Base-by-base conservation (phyloP, 2,888 invertebrate species). In the Asteroscopus sphinx region DNA sequence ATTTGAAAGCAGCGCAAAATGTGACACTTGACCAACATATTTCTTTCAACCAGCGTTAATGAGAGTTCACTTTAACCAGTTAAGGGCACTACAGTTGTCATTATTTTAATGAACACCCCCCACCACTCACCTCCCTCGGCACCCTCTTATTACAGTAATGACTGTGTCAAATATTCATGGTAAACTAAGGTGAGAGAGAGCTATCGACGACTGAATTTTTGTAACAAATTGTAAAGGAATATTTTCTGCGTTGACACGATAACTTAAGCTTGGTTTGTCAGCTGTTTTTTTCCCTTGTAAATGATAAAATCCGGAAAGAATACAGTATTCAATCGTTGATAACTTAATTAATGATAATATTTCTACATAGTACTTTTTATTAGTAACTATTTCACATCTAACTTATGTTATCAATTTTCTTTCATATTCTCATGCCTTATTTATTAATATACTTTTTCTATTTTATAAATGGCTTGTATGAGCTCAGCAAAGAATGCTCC, bases 91-190 rank as follows among this genome's bases (percentile, higher is more conserved):
- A 70, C 63, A 68, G 55, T 72, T 77, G 73, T 81, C 73, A 78
- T 82, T 81, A 81, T 76, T 81, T 79, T 79, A 81, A 81, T 79
- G 81, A 80, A 73, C 65, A 44, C 51, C 53, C 41, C 45, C 53
- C 30, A 9, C 28, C 21, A 11, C 9, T 4, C 36, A 32, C 36
- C 54, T 26, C 58, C 42, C 70, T 49, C 36, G 30, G 39, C 54
- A 28, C 58, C 42, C 70, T 49, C 64, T 65, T 71, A 68, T 70
- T 77, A 76, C 48, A 36, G 56, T 77, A 78, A 79, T 74, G 74
- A 73, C 60, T 51, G 44, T 67, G 63, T 80, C 64, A 77, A 79
- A 77, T 77, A 80, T 79, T 77, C 71, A 80, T 73, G 45, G 42
- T 26, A 36, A 54, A 60, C 42, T 49, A 60, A 48, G 21, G 44